These are phyloP conservation scores for Axea sp. DNA, from an alignment of 2,888 invertebrate genomes.

Conservation along the genomic window DNA sequence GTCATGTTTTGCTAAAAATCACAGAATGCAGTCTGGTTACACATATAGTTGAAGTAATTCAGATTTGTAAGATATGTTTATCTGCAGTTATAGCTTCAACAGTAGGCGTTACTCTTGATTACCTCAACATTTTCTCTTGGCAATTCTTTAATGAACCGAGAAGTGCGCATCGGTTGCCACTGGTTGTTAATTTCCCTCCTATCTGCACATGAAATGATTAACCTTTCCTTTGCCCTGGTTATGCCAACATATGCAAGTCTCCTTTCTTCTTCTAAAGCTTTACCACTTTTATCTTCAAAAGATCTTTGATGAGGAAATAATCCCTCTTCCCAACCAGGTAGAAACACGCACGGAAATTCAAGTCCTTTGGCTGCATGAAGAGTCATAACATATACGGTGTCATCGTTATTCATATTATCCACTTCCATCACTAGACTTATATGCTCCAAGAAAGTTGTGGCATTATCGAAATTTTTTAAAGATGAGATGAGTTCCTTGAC, in stretches of 20 bases:
- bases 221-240: constrained; percentile 28
- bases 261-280: constrained; percentile 36
- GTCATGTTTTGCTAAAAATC: constrained; percentile 1
- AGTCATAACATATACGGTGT: constrained; percentile 33
- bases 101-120: constrained; percentile 33
- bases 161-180: constrained; percentile 3
- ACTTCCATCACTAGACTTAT: constrained; percentile 21
- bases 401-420: constrained; percentile 13
- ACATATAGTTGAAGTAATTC: constrained; percentile 34
- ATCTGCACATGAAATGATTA: constrained; percentile 24
- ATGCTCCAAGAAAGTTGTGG: constrained; percentile 26
- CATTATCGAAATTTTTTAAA: constrained; percentile 18
- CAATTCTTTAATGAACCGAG: constrained; percentile 21
- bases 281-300: constrained; percentile 15
- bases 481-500: constrained; percentile 21
- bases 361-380: constrained; percentile 37
- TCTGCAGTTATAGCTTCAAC: constrained; percentile 35
- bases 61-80: constrained; percentile 28
- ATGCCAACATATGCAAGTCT: constrained; percentile 40
- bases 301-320: constrained; percentile 25
- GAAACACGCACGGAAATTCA: constrained; percentile 35
- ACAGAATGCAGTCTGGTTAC: constrained; percentile 13
- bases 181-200: constrained; percentile 10
- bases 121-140: constrained; percentile 31
- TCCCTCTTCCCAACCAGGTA: constrained; percentile 38